Percentiles rank a stretch among this genome's conserved stretches.
phyloP scores from a whole-genome alignment of 2,888 invertebrate genomes.

The Empis livida region DNA sequence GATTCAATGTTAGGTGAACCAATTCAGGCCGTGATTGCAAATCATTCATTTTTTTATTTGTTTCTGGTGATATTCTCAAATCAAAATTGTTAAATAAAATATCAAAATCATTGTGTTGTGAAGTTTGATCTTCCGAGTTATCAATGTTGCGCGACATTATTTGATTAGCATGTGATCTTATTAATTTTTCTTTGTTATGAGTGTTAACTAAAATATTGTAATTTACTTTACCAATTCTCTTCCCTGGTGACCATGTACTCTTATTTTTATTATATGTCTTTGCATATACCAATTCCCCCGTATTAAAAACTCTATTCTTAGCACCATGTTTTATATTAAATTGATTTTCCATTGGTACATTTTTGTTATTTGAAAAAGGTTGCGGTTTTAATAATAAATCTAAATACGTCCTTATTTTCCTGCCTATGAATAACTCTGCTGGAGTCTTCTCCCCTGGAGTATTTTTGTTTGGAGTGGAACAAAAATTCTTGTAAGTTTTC shows the following conservation, averaged over 20 bases:
- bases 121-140: neutral
- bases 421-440: slow-evolving; percentile 5
- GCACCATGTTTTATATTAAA: slow-evolving; percentile 5
- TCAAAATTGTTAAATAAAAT: too few species aligned
- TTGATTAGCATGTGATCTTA: neutral
- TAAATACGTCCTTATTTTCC: neutral
- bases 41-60: neutral
- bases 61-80: too few species aligned
- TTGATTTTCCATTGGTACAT: neutral
- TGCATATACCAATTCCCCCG: slow-evolving; percentile 4
- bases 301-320: slow-evolving; percentile 1
- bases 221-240: slow-evolving; percentile 2
- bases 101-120: neutral
- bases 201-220: slow-evolving; percentile 2
- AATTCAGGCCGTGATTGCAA: slow-evolving; percentile 2
- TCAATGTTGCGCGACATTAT: neutral
- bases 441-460: slow-evolving; percentile 1
- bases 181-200: neutral
- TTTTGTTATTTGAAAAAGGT: neutral
- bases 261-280: slow-evolving; percentile 4
- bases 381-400: neutral
- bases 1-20: neutral
- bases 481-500: too few species aligned
- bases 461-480: slow-evolving; percentile 1
- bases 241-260: slow-evolving; percentile 5